Conservation (phyloP, 2,113 vertebrate genomes). For the Percopsis transmontana region DNA sequence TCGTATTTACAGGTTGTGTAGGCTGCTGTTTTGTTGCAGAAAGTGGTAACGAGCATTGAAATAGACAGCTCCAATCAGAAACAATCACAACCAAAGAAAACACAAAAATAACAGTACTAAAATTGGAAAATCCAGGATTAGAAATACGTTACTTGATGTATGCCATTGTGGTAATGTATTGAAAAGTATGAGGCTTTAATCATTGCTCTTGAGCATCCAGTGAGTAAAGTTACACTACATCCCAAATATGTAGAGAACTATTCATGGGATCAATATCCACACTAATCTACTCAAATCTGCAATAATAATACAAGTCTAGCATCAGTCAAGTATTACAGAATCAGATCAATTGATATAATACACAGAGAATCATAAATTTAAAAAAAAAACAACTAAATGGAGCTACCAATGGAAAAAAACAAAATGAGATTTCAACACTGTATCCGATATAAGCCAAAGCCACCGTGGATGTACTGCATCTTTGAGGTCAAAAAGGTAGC, state of each 20-base stretch:
- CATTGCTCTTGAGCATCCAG: too few relatives aligned
- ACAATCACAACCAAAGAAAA: too few relatives aligned
- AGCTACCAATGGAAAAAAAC: slow-evolving; percentile 26
- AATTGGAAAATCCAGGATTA: too few relatives aligned
- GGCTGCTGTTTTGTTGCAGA: too few relatives aligned
- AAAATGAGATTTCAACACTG: not conserved
- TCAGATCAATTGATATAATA: slow-evolving; percentile 47
- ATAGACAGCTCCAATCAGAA: too few relatives aligned
- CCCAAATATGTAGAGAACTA: slow-evolving; percentile 12
- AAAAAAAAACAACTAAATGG: slow-evolving; percentile 13
- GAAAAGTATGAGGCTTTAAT: not conserved
- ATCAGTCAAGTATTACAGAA: slow-evolving; percentile 42
- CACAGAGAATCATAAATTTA: slow-evolving; percentile 43
- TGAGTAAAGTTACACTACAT: too few relatives aligned
- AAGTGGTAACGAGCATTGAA: too few relatives aligned
- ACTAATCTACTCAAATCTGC: slow-evolving; percentile 27
- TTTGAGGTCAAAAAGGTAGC: not conserved
- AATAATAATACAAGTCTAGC: slow-evolving; percentile 37
- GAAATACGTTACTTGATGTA: not conserved
- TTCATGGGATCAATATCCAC: slow-evolving; percentile 40
- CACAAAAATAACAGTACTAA: too few relatives aligned
- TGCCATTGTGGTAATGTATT: not conserved
- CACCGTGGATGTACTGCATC: not conserved
- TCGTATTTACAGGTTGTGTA: too few relatives aligned
- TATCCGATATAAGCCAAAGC: not conserved